Percentiles rank a stretch among this genome's conserved stretches.
Evolutionary conservation across 2,888 invertebrate species (phyloP).

Genomic region (Hydroisotoma schaefferi): DNA sequence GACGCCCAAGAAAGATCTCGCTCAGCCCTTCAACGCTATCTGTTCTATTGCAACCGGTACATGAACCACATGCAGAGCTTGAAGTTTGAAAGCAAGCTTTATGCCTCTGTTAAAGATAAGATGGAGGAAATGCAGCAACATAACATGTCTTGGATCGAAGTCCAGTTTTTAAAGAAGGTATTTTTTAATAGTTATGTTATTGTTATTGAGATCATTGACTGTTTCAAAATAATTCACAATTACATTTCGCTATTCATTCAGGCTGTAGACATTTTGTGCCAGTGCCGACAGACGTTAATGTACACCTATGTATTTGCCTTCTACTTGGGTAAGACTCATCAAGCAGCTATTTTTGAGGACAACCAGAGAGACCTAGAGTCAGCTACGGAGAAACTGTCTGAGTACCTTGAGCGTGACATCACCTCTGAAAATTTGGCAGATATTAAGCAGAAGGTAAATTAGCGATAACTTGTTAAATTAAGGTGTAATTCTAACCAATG

Average conservation of each 20-base stretch:
- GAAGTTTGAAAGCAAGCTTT: constrained; percentile 95
- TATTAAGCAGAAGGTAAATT: constrained; percentile 96
- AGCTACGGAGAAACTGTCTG: constrained; percentile 94
- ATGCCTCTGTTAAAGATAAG: constrained; percentile 91
- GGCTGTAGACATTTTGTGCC: constrained; percentile 93
- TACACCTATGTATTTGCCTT: constrained; percentile 99
- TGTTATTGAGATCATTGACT: background rate
- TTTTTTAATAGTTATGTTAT: background rate
- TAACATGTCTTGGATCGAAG: constrained; percentile 99
- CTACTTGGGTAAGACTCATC: constrained; percentile 96
- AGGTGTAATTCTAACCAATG: background rate
- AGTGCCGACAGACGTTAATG: constrained; percentile 96
- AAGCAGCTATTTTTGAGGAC: constrained; percentile 96
- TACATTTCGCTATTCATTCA: constrained; percentile 15
- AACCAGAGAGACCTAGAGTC: constrained; percentile 97
- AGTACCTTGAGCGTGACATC: constrained; percentile 96
- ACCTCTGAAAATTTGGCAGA: constrained; percentile 94
- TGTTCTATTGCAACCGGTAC: constrained; percentile 98
- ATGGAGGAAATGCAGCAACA: constrained; percentile 99
- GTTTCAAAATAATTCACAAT: background rate
- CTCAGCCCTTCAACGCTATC: constrained; percentile 89
- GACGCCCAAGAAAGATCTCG: constrained; percentile 94
- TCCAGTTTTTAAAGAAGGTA: constrained; percentile 89
- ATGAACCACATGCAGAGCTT: constrained; percentile 99
- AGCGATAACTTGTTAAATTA: constrained; percentile 2